Conservation (phyloP, 2,113 vertebrate species). For the Alethe castanea region DNA sequence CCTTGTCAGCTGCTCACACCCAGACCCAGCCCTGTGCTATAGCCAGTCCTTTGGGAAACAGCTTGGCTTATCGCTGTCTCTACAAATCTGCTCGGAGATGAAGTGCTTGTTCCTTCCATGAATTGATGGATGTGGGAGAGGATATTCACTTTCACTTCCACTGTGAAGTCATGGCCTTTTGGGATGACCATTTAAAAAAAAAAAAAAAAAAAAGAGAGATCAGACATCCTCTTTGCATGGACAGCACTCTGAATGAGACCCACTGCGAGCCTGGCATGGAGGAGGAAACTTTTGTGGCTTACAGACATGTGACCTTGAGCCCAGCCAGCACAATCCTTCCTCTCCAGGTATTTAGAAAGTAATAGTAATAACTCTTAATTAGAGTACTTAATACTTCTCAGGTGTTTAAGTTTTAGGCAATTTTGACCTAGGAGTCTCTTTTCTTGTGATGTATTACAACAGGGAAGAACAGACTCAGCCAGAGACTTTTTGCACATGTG, state of each 20-base stretch:
- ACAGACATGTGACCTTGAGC: neutral
- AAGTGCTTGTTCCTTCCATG: neutral
- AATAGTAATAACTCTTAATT: neutral
- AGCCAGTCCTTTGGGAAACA: neutral
- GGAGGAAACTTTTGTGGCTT: neutral
- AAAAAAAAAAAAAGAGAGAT: neutral
- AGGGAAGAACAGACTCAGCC: neutral
- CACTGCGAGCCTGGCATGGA: rapidly evolving
- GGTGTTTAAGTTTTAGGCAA: neutral
- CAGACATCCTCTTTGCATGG: neutral
- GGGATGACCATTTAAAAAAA: neutral
- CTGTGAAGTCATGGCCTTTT: neutral
- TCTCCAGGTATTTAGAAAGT: neutral
- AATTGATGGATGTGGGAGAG: neutral
- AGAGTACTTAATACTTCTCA: neutral
- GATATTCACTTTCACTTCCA: neutral
- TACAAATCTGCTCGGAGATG: neutral
- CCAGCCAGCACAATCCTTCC: neutral
- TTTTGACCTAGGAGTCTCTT: neutral
- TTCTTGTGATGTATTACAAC: neutral
- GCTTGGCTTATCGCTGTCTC: neutral
- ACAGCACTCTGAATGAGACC: neutral
- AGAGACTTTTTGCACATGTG: neutral
- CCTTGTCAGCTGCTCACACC: neutral
- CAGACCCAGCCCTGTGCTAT: neutral